Evolutionary conservation across 1,140 invertebrate species (phyloP), one percentile per base, ranked within the genome.

Genomic region (Oncopeltus fasciatus): DNA sequence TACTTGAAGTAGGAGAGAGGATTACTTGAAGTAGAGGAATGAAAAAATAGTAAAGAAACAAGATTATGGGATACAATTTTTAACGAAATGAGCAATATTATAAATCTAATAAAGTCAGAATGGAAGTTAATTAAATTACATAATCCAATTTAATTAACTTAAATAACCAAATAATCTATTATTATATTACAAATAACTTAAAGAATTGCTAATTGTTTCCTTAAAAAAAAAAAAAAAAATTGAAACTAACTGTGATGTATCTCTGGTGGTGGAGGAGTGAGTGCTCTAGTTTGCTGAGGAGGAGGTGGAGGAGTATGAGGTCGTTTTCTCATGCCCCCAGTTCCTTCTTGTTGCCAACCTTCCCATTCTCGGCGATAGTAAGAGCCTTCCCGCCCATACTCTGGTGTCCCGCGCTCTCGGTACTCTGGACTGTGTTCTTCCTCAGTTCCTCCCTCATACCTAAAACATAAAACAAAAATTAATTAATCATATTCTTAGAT

Each of bases 231-330:
- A 38, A 38, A 38, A 8, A 14, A 38, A 38, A 38, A 38, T 8
- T 8, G n/a, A 8, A 53, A 53, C 20, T 24, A 53, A 53, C 49
- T 24, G 21, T 27, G 49, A 53, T 53, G 49, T 4, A 2, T 24
- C 16, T 57, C 43, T 18, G 61, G 24, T 33, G 31, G 29, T 18
- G 56, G 56, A n/a, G 51, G 44, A n/a, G n/a, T 53, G 49, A 24
- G 1, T 20, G 49, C 5, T n/a, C 49, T 20, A 4, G 26, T 53
- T 49, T 5, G 47, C 29, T 31, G 38, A 27, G 65, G 60, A 26
- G 62, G 58, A 33, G 64, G 29, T 27, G 69, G 70, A 4, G 74
- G 74, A 12, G 74, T 73, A 60, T 72, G 72, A 4, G 74, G 72
- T 26, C 72, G 73, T 43, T 69, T 70, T n/a, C n/a, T n/a, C 9